Evolutionary conservation across 2,797 vertebrate species (phyloP).

Genomic region (Fundulus diaphanus): DNA sequence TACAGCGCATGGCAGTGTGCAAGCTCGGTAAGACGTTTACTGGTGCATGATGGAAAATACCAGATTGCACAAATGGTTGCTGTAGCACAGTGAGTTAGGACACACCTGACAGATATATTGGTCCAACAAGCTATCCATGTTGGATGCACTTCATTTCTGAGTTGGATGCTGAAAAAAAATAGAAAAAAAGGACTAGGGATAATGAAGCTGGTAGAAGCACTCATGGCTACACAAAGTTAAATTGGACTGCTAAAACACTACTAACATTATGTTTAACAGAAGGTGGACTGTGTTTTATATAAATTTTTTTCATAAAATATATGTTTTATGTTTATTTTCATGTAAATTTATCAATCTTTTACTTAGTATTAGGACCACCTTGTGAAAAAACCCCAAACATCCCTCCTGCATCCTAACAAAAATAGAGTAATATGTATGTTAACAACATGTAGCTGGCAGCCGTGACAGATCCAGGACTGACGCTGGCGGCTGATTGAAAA

Average conservation of each 20-base stretch:
- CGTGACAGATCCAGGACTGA: slow-evolving; percentile 48
- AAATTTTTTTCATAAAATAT: no score
- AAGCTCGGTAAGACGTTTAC: neutral
- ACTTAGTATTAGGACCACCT: no score
- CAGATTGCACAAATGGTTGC: neutral
- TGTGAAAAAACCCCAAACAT: no score
- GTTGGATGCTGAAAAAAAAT: neutral
- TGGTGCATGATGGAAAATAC: neutral
- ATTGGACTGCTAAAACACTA: no score
- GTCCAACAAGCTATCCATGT: neutral
- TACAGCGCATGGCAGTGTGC: neutral
- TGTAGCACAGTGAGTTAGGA: neutral
- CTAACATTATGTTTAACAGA: no score
- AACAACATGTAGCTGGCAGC: slow-evolving; percentile 49
- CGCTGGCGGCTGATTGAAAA: slow-evolving; percentile 66
- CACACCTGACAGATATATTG: neutral
- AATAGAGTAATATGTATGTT: slow-evolving; percentile 35
- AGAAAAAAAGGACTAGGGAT: no score
- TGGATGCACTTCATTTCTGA: neutral
- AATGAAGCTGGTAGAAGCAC: no score
- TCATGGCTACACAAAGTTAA: no score
- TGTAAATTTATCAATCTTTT: no score
- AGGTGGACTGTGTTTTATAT: no score
- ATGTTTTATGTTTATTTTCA: no score
- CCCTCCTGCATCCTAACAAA: neutral